Percentiles rank a stretch among this genome's conserved stretches.
Evolutionary conservation across 2,797 vertebrate genomes (phyloP).

Genomic region (Sebastiscus albofasciatus): DNA sequence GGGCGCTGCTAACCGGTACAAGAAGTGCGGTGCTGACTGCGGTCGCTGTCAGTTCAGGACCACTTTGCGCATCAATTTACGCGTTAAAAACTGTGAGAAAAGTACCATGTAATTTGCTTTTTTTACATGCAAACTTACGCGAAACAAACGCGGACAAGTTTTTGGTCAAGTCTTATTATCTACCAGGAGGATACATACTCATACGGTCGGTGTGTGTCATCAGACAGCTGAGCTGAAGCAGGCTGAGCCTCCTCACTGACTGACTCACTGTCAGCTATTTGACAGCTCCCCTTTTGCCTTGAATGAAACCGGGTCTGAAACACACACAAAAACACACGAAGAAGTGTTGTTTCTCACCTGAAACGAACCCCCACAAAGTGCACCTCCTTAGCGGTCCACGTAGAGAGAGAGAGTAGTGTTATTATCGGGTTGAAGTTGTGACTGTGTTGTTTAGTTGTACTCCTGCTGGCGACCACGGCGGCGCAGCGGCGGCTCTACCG

Average conservation of each 20-base stretch:
- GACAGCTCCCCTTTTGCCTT: conserved; percentile 66
- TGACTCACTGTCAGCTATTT: conserved; percentile 63
- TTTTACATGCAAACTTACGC: not conserved
- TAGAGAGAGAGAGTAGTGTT: conserved; percentile 27
- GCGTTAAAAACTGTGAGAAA: conserved; percentile 15
- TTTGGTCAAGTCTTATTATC: conserved; percentile 4
- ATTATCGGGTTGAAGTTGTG: conserved; percentile 78
- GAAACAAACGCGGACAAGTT: conserved; percentile 41
- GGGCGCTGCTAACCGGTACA: not conserved
- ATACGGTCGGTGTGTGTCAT: no score
- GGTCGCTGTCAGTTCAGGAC: conserved; percentile 86
- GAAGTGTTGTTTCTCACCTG: conserved; percentile 73
- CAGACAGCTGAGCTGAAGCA: conserved; percentile 66
- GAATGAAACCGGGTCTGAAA: conserved; percentile 34
- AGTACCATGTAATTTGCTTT: not conserved
- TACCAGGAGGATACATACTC: conserved; percentile 27
- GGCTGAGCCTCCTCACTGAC: conserved; percentile 69
- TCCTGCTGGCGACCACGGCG: conserved; percentile 83
- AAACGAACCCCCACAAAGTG: conserved; percentile 31
- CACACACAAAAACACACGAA: not conserved
- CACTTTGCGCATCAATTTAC: conserved; percentile 15
- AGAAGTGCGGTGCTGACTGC: not conserved
- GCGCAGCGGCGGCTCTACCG: conserved; percentile 73
- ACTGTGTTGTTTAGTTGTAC: conserved; percentile 78
- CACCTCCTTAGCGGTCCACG: conserved; percentile 38